Percentiles rank a stretch among this genome's conserved stretches.
phyloP scores from a whole-genome alignment of 2,113 vertebrate genomes.

The Cephalopholis sonnerati region DNA sequence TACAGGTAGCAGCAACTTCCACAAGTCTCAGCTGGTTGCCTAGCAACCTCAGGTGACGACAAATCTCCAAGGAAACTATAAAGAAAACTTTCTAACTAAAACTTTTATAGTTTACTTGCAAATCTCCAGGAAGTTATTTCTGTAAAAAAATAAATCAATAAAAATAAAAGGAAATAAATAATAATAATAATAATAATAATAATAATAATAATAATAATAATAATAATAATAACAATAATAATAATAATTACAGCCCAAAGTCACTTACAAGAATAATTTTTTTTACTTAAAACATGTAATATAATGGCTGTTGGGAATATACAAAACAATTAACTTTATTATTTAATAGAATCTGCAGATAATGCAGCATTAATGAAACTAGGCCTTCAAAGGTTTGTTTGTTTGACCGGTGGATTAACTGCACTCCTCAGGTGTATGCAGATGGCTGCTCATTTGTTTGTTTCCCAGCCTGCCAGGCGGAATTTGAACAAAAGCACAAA shows the following conservation, averaged over 20 bases:
- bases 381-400: background rate
- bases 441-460: constrained; percentile 68
- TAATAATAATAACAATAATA: background rate
- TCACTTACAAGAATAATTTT: background rate
- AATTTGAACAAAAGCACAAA: constrained; percentile 73
- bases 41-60: too few relatives aligned
- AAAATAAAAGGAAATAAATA: too few relatives aligned
- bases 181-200: too few relatives aligned
- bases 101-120: too few relatives aligned
- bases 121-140: too few relatives aligned
- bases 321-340: background rate
- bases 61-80: too few relatives aligned
- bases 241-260: background rate
- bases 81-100: too few relatives aligned
- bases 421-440: constrained; percentile 62
- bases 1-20: too few relatives aligned
- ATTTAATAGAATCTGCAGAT: background rate
- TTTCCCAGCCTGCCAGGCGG: constrained; percentile 42
- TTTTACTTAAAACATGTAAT: background rate
- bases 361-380: background rate
- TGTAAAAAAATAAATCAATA: too few relatives aligned
- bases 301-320: background rate
- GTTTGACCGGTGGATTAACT: constrained; percentile 46
- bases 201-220: too few relatives aligned
- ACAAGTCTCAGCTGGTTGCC: too few relatives aligned